These are phyloP conservation scores for Orthosia gracilis DNA, from an alignment of 2,888 invertebrate genomes.

Conservation along the genomic window DNA sequence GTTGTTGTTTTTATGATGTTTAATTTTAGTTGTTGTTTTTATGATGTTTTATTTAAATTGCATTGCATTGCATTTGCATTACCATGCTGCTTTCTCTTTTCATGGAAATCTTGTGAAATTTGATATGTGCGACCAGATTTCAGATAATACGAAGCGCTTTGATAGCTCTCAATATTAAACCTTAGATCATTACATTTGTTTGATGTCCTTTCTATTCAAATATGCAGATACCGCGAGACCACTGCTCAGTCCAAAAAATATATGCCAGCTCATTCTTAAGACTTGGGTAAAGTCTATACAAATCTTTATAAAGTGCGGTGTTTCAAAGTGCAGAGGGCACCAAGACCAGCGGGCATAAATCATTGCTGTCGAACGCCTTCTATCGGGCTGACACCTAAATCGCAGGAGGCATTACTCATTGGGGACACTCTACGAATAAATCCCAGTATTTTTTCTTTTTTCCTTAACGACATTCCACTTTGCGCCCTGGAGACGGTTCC, in stretches of 20 bases:
- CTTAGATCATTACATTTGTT: neutral
- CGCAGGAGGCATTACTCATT: conserved; percentile 81
- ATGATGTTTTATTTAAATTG: too few relatives aligned
- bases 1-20: too few relatives aligned
- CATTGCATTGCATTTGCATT: too few relatives aligned
- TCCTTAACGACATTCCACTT: conserved; percentile 72
- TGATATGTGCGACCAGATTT: too few relatives aligned
- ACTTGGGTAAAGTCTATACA: conserved; percentile 43
- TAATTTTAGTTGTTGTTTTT: too few relatives aligned
- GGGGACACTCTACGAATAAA: conserved; percentile 75
- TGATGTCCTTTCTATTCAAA: neutral
- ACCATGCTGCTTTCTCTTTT: neutral
- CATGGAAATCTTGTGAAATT: neutral
- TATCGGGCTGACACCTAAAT: conserved; percentile 76
- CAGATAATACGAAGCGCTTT: neutral
- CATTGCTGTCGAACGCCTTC: conserved; percentile 70
- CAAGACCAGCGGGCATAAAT: conserved; percentile 66
- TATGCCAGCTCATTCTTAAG: conserved; percentile 33
- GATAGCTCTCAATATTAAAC: neutral
- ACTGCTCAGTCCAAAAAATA: conserved; percentile 5
- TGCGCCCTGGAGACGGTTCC: conserved; percentile 65
- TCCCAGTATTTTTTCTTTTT: conserved; percentile 72
- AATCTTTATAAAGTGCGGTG: conserved; percentile 63
- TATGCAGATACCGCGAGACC: neutral
- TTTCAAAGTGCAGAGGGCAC: conserved; percentile 63